Conservation (phyloP, 2,797 vertebrate genomes). For the Apogon hyalosoma region DNA sequence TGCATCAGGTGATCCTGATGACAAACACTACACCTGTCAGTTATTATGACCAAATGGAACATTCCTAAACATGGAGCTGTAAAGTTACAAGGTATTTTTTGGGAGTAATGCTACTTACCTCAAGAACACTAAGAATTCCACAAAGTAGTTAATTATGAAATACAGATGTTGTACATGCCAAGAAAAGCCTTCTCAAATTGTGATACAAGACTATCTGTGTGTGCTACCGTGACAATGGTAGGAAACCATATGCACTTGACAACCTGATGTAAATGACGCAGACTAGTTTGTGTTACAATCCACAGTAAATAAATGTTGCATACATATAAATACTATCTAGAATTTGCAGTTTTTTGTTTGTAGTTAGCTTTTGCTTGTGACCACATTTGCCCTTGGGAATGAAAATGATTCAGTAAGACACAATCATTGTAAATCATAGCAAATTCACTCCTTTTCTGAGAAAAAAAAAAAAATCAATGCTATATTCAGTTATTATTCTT, state of each 20-base stretch:
- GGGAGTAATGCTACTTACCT: constrained; percentile 40
- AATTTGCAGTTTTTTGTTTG: constrained; percentile 37
- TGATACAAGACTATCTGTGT: constrained; percentile 34
- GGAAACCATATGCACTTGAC: constrained; percentile 42
- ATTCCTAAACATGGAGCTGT: constrained; percentile 53
- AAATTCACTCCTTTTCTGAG: not conserved
- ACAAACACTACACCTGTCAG: constrained; percentile 2
- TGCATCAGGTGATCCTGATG: not conserved
- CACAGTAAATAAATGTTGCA: constrained; percentile 59
- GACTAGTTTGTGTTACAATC: constrained; percentile 52
- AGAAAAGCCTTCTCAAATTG: constrained; percentile 63
- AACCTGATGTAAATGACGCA: constrained; percentile 54
- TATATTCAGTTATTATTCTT: no score
- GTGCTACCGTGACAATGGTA: constrained; percentile 54
- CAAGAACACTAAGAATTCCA: constrained; percentile 28
- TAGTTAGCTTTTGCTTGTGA: constrained; percentile 23
- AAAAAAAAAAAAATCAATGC: no score
- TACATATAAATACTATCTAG: constrained; percentile 30
- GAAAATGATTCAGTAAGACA: constrained; percentile 1
- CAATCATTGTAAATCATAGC: not conserved
- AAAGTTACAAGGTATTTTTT: constrained; percentile 48
- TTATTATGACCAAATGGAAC: constrained; percentile 52
- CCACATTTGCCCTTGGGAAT: constrained; percentile 26
- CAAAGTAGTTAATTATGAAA: constrained; percentile 27
- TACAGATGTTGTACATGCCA: constrained; percentile 59